A percentile compares a stretch with the other conserved stretches of the same genome.
These are phyloP conservation scores for Drosophila ogumai DNA, from an alignment of 1,140 invertebrate species.

Conservation along the genomic window DNA sequence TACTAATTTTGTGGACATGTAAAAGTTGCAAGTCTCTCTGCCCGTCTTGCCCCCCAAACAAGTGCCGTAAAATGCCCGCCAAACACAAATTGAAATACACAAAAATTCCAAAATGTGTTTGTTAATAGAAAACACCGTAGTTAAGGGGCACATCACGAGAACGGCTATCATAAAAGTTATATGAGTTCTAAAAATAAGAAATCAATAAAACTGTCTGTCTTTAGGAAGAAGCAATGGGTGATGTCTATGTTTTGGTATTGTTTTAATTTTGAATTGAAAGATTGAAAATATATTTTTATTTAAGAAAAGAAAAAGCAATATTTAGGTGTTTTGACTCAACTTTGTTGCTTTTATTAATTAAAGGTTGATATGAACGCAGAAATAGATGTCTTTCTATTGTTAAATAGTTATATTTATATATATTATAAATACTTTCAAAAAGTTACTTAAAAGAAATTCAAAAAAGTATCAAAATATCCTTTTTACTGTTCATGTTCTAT, in stretches of 20 bases:
- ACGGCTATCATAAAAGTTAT: constrained; percentile 7
- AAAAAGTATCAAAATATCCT: not conserved
- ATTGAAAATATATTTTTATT: not conserved
- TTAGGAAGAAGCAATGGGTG: not conserved
- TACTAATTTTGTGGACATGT: constrained; percentile 66
- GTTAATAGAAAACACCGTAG: constrained; percentile 25
- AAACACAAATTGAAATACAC: constrained; percentile 42
- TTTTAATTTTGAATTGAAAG: not conserved
- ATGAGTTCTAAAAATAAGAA: constrained; percentile 20
- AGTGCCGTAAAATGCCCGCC: constrained; percentile 31
- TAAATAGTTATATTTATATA: too few relatives aligned
- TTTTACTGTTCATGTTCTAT: too few relatives aligned
- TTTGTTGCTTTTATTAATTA: not conserved
- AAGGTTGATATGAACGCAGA: too few relatives aligned
- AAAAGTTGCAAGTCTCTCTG: constrained; percentile 31
- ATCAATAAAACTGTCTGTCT: not conserved
- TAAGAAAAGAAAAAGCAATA: too few relatives aligned
- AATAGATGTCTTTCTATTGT: too few relatives aligned
- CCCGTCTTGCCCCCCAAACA: not conserved
- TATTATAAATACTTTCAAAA: too few relatives aligned
- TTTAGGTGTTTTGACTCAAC: not conserved
- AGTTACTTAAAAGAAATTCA: not conserved
- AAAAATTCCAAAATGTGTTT: constrained; percentile 27
- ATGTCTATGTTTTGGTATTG: not conserved
- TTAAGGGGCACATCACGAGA: constrained; percentile 35